phyloP scores from a whole-genome alignment of 2,888 invertebrate genomes.

The Dryobotodes eremita region DNA sequence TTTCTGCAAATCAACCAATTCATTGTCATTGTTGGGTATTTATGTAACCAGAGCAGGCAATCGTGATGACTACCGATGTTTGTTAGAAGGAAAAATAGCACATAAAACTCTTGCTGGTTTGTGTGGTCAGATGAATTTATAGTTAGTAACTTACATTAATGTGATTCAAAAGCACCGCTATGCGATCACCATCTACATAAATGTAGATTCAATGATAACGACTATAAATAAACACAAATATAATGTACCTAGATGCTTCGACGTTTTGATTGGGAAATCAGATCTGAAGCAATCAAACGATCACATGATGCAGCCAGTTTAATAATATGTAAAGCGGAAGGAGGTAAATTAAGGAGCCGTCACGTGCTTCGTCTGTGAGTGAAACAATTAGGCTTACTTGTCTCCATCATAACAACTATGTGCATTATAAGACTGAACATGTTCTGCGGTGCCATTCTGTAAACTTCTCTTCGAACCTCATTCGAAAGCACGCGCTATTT shows the following conservation, averaged over 20 bases:
- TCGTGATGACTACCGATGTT: neutral
- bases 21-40: neutral
- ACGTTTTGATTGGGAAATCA: conserved; percentile 45
- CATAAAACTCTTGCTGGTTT: neutral
- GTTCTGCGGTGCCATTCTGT: neutral
- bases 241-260: conserved; percentile 21
- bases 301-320: conserved; percentile 55
- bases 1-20: neutral
- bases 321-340: conserved; percentile 62
- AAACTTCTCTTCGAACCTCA: neutral
- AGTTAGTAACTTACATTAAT: neutral
- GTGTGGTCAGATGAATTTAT: neutral
- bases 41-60: neutral
- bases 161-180: neutral
- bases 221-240: conserved; percentile 4
- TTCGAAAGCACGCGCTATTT: neutral
- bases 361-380: conserved; percentile 49
- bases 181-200: neutral
- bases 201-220: conserved; percentile 20
- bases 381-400: conserved; percentile 47
- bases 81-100: neutral
- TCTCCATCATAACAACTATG: conserved; percentile 11
- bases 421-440: conserved; percentile 1
- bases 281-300: conserved; percentile 51
- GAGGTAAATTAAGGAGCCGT: conserved; percentile 55